Evolutionary conservation across 1,140 invertebrate species (phyloP).

Genomic region (Zaprionus capensis): DNA sequence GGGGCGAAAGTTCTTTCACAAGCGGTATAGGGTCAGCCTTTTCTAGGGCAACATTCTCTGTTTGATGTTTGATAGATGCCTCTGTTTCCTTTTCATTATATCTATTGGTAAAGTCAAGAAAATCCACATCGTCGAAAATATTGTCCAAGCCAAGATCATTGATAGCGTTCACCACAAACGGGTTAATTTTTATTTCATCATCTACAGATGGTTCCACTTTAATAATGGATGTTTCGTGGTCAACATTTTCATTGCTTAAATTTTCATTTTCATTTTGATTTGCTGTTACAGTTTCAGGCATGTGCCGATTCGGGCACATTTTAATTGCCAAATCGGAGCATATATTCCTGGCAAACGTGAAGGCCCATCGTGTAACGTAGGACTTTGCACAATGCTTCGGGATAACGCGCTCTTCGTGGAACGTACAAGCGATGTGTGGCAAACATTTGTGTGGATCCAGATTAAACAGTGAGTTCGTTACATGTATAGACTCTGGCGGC

Average conservation of each 20-base stretch:
- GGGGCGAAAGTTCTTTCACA: too few relatives aligned
- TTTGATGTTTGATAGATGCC: too few relatives aligned
- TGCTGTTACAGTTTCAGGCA: background rate
- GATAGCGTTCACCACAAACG: background rate
- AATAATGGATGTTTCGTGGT: background rate
- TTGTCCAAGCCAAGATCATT: conserved; percentile 13
- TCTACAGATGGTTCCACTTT: background rate
- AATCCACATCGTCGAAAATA: conserved; percentile 1
- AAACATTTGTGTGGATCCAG: conserved; percentile 16
- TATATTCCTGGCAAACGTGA: conserved; percentile 29
- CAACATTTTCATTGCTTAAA: too few relatives aligned
- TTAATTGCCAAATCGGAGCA: conserved; percentile 33
- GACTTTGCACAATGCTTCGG: conserved; percentile 26
- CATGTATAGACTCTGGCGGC: conserved; percentile 1
- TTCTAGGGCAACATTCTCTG: too few relatives aligned
- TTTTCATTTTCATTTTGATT: too few relatives aligned
- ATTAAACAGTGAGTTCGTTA: conserved; percentile 19
- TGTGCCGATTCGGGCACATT: conserved; percentile 27
- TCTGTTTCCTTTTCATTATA: too few relatives aligned
- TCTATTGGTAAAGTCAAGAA: too few relatives aligned
- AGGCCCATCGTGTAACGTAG: conserved; percentile 36
- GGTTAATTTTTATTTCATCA: too few relatives aligned
- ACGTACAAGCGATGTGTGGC: conserved; percentile 24
- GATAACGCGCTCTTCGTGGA: conserved; percentile 16
- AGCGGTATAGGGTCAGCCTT: too few relatives aligned